A percentile compares a stretch with the other conserved stretches of the same genome.
Evolutionary conservation across 2,797 vertebrate genomes (phyloP).

Genomic region (Psittacula derbiana): DNA sequence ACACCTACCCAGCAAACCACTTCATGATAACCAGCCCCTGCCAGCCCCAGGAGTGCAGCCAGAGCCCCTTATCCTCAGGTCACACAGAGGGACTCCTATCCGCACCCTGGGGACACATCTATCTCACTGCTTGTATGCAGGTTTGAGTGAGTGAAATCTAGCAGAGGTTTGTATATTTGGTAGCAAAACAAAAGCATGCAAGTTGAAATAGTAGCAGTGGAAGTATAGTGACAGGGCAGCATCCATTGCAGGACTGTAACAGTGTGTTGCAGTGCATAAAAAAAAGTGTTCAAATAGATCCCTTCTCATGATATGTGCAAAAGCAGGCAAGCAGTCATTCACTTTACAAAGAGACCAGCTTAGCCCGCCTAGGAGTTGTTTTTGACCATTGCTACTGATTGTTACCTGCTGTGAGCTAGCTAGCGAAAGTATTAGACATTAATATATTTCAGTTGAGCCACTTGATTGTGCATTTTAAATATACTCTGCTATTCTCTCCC

Average conservation of each 20-base stretch:
- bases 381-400: not conserved
- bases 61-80: rapidly evolving
- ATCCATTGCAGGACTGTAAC: not conserved
- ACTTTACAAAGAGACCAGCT: not conserved
- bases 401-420: not conserved
- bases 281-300: not conserved
- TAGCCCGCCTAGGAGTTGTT: not conserved
- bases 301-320: not conserved
- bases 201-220: not conserved
- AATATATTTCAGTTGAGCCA: not conserved
- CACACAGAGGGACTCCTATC: not conserved
- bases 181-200: not conserved
- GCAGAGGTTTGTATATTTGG: not conserved
- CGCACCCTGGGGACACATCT: rapidly evolving
- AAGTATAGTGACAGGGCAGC: not conserved
- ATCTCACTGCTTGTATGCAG: not conserved
- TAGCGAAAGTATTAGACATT: constrained; percentile 8
- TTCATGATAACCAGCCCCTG: not conserved
- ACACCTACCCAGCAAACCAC: not conserved
- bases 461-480: constrained; percentile 44
- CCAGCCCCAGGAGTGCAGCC: not conserved
- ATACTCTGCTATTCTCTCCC: not conserved
- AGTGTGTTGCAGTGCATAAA: not conserved
- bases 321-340: not conserved
- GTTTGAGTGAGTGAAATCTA: not conserved